Conservation (phyloP, 2,113 vertebrate species). For the Alosa alosa region DNA sequence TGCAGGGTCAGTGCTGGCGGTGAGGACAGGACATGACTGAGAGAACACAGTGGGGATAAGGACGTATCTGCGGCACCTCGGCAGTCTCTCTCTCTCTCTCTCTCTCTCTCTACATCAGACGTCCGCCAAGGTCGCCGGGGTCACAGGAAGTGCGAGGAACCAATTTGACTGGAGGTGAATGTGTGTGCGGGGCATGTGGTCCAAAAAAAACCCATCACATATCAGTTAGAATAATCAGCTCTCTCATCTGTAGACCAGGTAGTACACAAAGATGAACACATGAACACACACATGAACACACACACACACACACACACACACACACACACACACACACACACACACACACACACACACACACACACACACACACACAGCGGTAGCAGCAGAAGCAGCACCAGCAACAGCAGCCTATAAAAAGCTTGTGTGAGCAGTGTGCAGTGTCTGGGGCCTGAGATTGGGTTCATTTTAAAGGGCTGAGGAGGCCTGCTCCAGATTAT, state of each 20-base stretch:
- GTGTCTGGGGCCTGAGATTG: conserved; percentile 50
- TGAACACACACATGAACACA: background rate
- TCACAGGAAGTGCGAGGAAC: background rate
- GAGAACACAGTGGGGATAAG: background rate
- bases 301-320: background rate
- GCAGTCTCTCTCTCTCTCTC: background rate
- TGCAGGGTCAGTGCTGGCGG: background rate
- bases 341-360: conserved; percentile 16
- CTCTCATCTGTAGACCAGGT: background rate
- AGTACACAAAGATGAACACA: background rate
- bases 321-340: background rate
- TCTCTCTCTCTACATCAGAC: background rate
- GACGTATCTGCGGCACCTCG: background rate
- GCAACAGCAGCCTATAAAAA: conserved; percentile 50
- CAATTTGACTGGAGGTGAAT: background rate
- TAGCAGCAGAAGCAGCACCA: background rate
- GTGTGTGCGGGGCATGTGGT: background rate
- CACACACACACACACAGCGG: conserved; percentile 11
- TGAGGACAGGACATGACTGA: background rate
- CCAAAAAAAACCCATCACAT: background rate
- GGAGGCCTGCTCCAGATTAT: conserved; percentile 63
- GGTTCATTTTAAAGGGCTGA: conserved; percentile 59
- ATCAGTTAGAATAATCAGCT: background rate
- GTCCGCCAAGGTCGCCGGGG: background rate
- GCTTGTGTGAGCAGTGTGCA: conserved; percentile 39